Evolutionary conservation across 2,797 vertebrate genomes (phyloP), one percentile per base, ranked within the genome.

Genomic region (Limosa lapponica): DNA sequence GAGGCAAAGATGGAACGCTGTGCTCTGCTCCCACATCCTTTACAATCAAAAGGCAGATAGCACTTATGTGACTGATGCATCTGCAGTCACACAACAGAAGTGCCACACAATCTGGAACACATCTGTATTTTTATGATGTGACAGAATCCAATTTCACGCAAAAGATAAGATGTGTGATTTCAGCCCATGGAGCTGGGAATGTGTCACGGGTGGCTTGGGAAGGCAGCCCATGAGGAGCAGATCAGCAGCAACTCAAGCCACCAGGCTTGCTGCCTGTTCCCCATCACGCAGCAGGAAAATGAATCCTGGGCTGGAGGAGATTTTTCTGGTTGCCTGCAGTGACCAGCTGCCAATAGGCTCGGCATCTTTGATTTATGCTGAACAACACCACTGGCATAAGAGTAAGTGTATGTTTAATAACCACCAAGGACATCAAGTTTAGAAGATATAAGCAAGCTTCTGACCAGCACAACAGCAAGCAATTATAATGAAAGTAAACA

Each of bases 151-250:
- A 18, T 59, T 57, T 49, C 49, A 37, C 1, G 2, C 36, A 48
- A 22, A 54, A 83, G 27, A 32, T 8, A 18, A 41, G n/a, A 57
- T 5, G 22, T 1, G 2, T 48, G 22, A n/a, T 32, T 82, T 59
- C n/a, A 83, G 52, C 16, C 55, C 30, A 36, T 0, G 0, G 2
- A 54, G 36, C 54, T 67, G 8, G 1, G 48, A 82, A 34, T 8
- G 12, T 1, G 17, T 52, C 27, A 37, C 19, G 11, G 10, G 10
- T 25, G 8, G 54, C 46, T 20, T 18, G 13, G 75, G 49, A 79
- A 79, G 32, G 37, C 46, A 72, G 55, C 32, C 25, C 20, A 19
- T 0, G 0, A 14, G 18, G n/a, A 70, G 4, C 2, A 0, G 13
- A 23, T 15, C 44, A 36, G 54, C 41, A 65, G 61, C 3, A 3